These are phyloP conservation scores for Nipponia nippon DNA, from an alignment of 2,113 vertebrate species.

Conservation along the genomic window DNA sequence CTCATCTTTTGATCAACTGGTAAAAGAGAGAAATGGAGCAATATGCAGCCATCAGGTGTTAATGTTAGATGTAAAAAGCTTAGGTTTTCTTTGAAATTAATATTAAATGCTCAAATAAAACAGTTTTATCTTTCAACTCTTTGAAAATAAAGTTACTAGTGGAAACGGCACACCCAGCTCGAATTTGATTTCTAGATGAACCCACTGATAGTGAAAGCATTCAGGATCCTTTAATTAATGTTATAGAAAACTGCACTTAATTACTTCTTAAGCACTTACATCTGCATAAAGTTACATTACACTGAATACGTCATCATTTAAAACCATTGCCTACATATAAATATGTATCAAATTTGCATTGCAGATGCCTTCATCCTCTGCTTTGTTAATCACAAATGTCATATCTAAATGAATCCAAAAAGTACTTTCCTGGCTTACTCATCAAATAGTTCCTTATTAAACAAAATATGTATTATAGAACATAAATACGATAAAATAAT, in stretches of 20 bases:
- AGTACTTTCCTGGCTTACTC: not conserved
- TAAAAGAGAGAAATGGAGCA: not conserved
- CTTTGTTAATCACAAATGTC: not conserved
- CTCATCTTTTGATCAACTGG: not conserved
- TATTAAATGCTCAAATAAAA: not conserved
- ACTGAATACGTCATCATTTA: not conserved
- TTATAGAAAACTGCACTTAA: not conserved
- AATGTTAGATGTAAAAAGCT: not conserved
- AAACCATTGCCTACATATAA: not conserved
- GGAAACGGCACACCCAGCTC: not conserved
- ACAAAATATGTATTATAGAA: not conserved
- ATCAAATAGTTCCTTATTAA: not conserved
- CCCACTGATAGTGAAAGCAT: not conserved
- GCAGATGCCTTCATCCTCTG: not conserved
- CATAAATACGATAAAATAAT: not conserved
- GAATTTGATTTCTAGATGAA: not conserved
- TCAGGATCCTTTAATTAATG: constrained; percentile 16
- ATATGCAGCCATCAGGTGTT: not conserved
- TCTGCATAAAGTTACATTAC: constrained; percentile 35
- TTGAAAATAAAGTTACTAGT: not conserved
- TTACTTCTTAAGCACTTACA: not conserved
- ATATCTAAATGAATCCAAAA: not conserved
- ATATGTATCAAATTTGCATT: not conserved
- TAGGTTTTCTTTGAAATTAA: not conserved
- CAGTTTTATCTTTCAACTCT: not conserved